phyloP scores from a whole-genome alignment of 2,113 vertebrate genomes.

The Callocephalon fimbriatum region DNA sequence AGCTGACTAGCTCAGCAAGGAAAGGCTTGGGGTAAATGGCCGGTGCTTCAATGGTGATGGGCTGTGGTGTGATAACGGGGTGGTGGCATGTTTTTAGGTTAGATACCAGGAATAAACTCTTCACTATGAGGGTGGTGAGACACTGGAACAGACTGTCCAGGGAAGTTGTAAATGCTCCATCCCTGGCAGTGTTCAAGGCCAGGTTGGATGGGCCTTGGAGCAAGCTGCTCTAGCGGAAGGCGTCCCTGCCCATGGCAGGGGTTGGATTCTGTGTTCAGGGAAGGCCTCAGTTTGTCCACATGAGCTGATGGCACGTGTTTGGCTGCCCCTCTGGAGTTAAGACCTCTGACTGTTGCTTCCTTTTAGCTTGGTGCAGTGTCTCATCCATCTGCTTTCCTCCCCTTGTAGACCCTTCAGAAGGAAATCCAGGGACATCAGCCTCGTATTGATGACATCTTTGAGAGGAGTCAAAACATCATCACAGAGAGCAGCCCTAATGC shows the following conservation, averaged over 20 bases:
- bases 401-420: constrained; percentile 90
- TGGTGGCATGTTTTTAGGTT: neutral
- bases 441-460: constrained; percentile 91
- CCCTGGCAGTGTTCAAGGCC: neutral
- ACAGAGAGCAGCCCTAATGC: constrained; percentile 82
- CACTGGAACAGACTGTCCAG: neutral
- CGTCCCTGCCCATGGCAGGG: neutral
- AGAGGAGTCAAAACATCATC: constrained; percentile 88
- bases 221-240: neutral
- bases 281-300: neutral
- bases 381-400: neutral
- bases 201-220: neutral
- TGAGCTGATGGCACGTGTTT: neutral
- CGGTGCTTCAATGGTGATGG: neutral
- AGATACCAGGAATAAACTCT: neutral
- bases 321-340: neutral
- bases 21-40: neutral
- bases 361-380: neutral
- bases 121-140: neutral
- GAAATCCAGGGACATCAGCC: constrained; percentile 97
- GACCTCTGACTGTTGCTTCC: neutral
- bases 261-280: neutral
- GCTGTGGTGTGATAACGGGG: no score
- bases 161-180: neutral
- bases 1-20: neutral